These are phyloP conservation scores for Pantherophis alleghaniensis DNA, from an alignment of 2,797 vertebrate genomes.

Conservation along the genomic window DNA sequence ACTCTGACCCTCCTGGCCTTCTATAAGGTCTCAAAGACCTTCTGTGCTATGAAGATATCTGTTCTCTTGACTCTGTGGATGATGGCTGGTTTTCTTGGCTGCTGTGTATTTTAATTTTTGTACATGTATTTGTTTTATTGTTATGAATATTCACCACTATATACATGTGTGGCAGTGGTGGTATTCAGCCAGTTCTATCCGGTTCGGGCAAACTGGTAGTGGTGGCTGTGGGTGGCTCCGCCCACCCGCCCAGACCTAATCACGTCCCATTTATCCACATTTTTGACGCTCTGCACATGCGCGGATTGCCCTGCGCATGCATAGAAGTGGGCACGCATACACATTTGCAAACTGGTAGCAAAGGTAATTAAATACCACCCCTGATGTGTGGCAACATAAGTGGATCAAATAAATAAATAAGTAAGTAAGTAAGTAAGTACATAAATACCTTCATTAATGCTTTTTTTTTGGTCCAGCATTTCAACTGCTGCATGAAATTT, in stretches of 20 bases:
- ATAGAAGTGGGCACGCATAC: too few relatives aligned
- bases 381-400: background rate
- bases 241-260: too few relatives aligned
- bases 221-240: too few relatives aligned
- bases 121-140: background rate
- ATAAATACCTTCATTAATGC: background rate
- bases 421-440: background rate
- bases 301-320: too few relatives aligned
- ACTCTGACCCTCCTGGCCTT: background rate
- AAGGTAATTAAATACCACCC: too few relatives aligned
- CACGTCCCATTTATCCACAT: too few relatives aligned
- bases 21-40: background rate
- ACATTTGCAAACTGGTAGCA: too few relatives aligned
- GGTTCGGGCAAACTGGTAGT: too few relatives aligned
- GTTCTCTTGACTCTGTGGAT: background rate
- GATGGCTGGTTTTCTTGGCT: background rate
- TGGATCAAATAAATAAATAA: background rate
- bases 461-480: background rate
- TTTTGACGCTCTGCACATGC: too few relatives aligned
- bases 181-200: too few relatives aligned
- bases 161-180: background rate
- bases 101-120: background rate
- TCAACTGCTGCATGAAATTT: background rate
- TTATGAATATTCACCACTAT: background rate
- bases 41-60: background rate